Percentiles rank a stretch among this genome's conserved stretches.
These are phyloP conservation scores for Eurytoma californica DNA, from an alignment of 2,888 invertebrate species.

Conservation along the genomic window DNA sequence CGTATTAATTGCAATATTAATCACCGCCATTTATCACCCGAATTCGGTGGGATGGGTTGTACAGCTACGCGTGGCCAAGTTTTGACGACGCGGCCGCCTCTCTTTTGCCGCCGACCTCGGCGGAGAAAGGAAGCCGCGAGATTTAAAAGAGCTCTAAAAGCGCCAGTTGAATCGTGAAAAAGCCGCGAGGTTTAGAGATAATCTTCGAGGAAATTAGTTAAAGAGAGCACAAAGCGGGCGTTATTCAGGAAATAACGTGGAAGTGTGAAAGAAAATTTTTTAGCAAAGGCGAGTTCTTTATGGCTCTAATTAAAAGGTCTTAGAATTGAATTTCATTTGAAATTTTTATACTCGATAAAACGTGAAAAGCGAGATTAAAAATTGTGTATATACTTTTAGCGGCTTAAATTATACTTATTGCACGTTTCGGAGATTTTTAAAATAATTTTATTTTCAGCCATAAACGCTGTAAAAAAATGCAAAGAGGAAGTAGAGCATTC, in stretches of 20 bases:
- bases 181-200: constrained; percentile 36
- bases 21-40: constrained; percentile 50
- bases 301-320: too few relatives aligned
- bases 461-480: too few relatives aligned
- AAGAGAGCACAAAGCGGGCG: constrained; percentile 21
- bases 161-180: constrained; percentile 32
- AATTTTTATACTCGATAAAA: too few relatives aligned
- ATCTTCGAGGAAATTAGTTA: constrained; percentile 48
- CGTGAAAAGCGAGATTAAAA: too few relatives aligned
- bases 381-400: too few relatives aligned
- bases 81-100: constrained; percentile 31
- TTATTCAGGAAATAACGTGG: too few relatives aligned
- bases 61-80: constrained; percentile 15
- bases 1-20: constrained; percentile 56
- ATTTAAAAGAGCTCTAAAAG: constrained; percentile 4
- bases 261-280: too few relatives aligned
- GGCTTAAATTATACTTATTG: too few relatives aligned
- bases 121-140: not conserved
- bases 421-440: too few relatives aligned
- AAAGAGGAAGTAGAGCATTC: not conserved
- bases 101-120: constrained; percentile 19
- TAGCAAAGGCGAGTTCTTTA: too few relatives aligned
- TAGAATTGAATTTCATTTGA: too few relatives aligned
- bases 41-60: not conserved
- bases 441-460: too few relatives aligned